These are phyloP conservation scores for Todiramphus chloris DNA, from an alignment of 2,113 vertebrate genomes.

Conservation along the genomic window DNA sequence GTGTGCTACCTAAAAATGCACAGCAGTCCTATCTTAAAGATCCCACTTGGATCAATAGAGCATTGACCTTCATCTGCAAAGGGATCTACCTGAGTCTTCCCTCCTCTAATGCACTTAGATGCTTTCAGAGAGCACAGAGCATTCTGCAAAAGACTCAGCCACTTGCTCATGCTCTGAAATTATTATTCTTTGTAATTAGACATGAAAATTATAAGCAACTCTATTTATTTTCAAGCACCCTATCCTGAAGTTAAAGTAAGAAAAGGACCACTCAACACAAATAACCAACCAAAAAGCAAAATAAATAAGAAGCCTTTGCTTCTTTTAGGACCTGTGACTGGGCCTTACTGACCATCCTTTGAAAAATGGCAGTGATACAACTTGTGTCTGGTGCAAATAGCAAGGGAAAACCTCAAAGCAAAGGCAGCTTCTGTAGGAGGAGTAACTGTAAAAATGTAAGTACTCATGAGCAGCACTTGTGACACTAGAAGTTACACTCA, in stretches of 20 bases:
- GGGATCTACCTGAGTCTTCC: neutral
- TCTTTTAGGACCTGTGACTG: neutral
- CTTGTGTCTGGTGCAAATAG: neutral
- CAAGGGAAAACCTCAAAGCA: neutral
- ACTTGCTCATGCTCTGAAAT: neutral
- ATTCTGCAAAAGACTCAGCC: neutral
- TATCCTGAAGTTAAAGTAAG: neutral
- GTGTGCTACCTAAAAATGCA: neutral
- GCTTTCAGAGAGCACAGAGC: neutral
- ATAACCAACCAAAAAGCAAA: neutral
- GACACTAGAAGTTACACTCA: neutral
- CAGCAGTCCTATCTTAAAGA: neutral
- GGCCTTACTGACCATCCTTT: neutral
- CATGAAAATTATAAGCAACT: neutral
- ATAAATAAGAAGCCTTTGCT: neutral
- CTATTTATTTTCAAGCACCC: neutral
- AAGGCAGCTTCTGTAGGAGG: neutral
- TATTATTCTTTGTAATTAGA: neutral
- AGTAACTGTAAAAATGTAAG: neutral
- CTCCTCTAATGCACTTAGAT: neutral
- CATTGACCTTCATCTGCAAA: neutral
- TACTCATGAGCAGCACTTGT: neutral
- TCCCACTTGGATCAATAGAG: neutral
- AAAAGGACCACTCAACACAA: neutral
- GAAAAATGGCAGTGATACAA: neutral